Base-by-base conservation (phyloP, 1,140 invertebrate species). In the Bombus haemorrhoidalis region DNA sequence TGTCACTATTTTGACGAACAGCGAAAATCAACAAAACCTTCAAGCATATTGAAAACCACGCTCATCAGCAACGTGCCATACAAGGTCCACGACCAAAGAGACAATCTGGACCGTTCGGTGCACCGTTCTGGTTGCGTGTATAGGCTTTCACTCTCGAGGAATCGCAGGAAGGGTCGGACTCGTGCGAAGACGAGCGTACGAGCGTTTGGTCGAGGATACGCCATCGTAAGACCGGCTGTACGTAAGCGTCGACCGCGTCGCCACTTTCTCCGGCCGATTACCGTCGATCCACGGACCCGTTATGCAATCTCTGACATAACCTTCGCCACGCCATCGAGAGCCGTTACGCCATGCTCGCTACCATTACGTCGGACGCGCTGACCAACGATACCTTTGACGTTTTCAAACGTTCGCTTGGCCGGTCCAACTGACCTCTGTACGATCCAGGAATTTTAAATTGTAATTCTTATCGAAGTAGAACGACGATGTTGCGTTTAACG, bases 241-340 rank as follows among this genome's bases (percentile, higher is more conserved):
- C 83, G 72, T 62, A 62, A 62, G 15, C 59, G 53, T 47, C 53
- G 39, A 34, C 62, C 77, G 62, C 66, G 28, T 77, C 34, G 68
- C 76, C 66, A 93, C 93, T 94, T 94, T 94, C 93, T 94, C 93
- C 91, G 81, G 81, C 86, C 89, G 91, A 93, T 93, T 93, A 76
- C 91, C 83, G 91, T 81, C 92, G 89, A 91, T 91, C 72, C 89
- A 81, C 85, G 57, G 59, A 72, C 80, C 75, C 34, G 86, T 95
- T 95, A 94, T 89, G 94, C 92, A 95, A 95, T 91, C 92, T 95
- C 94, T 95, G 95, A 95, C 94, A 95, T 95, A 95, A 95, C 94
- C 95, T 95, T 95, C 94, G 94, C 92, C 93, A 94, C 91, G 90
- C 91, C 92, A 91, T 89, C 91, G 90, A 89, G 91, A 87, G 88